These are phyloP conservation scores for Diplodus sargus DNA, from an alignment of 2,797 vertebrate species.

Conservation along the genomic window DNA sequence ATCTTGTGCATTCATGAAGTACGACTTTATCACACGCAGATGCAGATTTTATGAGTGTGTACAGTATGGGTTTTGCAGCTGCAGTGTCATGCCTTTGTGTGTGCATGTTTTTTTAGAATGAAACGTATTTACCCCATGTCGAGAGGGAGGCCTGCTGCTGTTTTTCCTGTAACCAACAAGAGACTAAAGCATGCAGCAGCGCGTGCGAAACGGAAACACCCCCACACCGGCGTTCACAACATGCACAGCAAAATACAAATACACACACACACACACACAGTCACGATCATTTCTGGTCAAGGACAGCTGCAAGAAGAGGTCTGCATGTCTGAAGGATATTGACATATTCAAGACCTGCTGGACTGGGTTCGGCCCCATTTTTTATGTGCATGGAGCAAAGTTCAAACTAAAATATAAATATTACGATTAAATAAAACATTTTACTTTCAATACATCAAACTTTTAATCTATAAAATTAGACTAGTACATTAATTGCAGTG, in stretches of 20 bases:
- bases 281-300: not conserved
- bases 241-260: not conserved
- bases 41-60: constrained; percentile 12
- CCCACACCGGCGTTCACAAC: constrained; percentile 11
- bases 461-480: not conserved
- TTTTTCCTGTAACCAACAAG: constrained; percentile 31
- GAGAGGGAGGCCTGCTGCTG: constrained; percentile 43
- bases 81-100: constrained; percentile 24
- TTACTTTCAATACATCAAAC: not conserved
- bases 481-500: not conserved
- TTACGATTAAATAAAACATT: not conserved
- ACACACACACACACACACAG: not conserved
- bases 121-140: constrained; percentile 50
- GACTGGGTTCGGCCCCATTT: not conserved
- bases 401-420: not conserved
- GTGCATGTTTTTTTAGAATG: constrained; percentile 30
- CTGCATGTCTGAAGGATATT: not conserved
- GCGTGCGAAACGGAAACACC: constrained; percentile 42
- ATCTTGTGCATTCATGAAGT: constrained; percentile 22
- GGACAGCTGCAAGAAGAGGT: not conserved
- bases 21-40: constrained; percentile 10
- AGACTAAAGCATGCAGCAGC: constrained; percentile 57
- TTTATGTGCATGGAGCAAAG: not conserved
- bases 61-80: constrained; percentile 20
- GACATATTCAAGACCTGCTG: not conserved